A percentile compares a stretch with the other conserved stretches of the same genome.
Conservation (phyloP, 2,888 invertebrate species). For the Diadegma fenestrale region DNA sequence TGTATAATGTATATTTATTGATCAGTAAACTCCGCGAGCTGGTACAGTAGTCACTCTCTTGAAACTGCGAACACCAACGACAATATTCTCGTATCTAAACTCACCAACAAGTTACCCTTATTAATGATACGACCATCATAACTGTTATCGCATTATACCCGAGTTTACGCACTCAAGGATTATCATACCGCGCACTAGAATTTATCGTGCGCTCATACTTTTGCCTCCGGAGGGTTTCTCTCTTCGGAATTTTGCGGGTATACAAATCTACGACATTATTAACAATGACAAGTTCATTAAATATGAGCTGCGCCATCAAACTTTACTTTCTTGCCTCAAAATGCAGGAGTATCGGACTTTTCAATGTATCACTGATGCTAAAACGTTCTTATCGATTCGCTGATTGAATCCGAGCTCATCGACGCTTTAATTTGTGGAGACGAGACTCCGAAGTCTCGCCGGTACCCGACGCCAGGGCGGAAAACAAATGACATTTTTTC, state of each 20-base stretch:
- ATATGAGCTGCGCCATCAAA: slow-evolving; percentile 7
- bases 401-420: slow-evolving; percentile 10
- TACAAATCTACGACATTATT: slow-evolving; percentile 53
- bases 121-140: slow-evolving; percentile 65
- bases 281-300: slow-evolving; percentile 43
- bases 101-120: slow-evolving; percentile 61
- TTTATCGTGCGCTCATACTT: slow-evolving; percentile 9
- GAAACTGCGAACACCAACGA: slow-evolving; percentile 43
- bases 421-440: slow-evolving; percentile 19
- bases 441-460: neutral
- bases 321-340: neutral
- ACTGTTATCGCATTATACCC: slow-evolving; percentile 71
- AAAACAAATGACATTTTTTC: neutral
- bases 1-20: slow-evolving; percentile 4
- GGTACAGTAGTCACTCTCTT: slow-evolving; percentile 44
- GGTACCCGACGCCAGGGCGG: neutral
- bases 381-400: slow-evolving; percentile 20
- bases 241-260: slow-evolving; percentile 53
- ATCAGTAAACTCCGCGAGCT: slow-evolving; percentile 23
- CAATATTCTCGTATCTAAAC: slow-evolving; percentile 56
- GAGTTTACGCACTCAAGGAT: slow-evolving; percentile 68
- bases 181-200: slow-evolving; percentile 49
- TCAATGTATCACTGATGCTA: neutral
- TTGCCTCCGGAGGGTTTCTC: neutral
- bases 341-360: neutral